Evolutionary conservation across 2,797 vertebrate species (phyloP), one percentile per base, ranked within the genome.

Genomic region (Poeciliopsis gracilis): DNA sequence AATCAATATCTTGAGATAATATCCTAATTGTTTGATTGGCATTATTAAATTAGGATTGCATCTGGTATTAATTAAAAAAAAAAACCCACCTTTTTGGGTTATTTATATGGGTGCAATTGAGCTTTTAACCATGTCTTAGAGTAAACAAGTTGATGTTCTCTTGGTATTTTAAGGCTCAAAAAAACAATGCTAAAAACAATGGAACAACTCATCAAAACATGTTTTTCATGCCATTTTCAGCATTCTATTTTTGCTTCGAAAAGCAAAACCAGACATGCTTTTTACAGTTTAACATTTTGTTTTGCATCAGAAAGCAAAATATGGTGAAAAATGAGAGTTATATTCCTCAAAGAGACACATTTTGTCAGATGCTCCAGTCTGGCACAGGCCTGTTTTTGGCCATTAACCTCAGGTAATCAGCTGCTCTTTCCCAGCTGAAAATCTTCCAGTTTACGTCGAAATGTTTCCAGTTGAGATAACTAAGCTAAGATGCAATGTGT

Each of bases 331-430:
- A 81, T 72, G 5, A 16, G 28, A 55, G 72, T 0, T 41, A 30
- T 49, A 80, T 20, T 12, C 18, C 63, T 59, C 28, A 57, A 80
- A 82, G 77, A 51, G 41, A 75, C 73, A 78, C 20, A 73, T 82
- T 57, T 59, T 55, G 47, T 91, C 82, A 47, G 87, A 88, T 82
- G 83, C 84, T 84, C 36, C 82, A 63, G 28, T 76, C 20, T 67
- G 71, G 78, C 84, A 84, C 71, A 77, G 46, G 67, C 47, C 86
- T 83, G 49, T 81, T 76, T 76, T 81, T 85, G 87, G 85, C 83
- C 89, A 88, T 91, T 93, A 94, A 92, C 86, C 87, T 61, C 87
- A 90, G 87, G 84, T 93, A 93, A 94, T 90, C 87, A 92, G 87
- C 87, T 90, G 87, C 77, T 86, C 87, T 73, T 85, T 82, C 78